phyloP scores from a whole-genome alignment of 2,113 vertebrate genomes.

The Alligator sinensis region DNA sequence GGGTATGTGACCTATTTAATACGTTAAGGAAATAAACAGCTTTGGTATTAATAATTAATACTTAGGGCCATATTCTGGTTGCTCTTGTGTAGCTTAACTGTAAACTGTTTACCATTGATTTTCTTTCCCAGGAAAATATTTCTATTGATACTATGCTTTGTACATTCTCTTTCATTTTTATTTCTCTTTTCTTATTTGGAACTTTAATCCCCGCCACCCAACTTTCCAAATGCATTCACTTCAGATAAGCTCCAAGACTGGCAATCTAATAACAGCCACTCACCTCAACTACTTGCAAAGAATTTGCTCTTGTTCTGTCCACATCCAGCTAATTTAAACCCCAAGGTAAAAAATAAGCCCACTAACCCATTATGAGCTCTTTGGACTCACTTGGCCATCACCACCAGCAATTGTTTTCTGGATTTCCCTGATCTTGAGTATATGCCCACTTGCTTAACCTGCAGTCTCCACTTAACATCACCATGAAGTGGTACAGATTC shows the following conservation, averaged over 20 bases:
- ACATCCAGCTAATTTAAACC: background rate
- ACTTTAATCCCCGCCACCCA: background rate
- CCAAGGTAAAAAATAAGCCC: background rate
- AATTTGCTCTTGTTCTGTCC: background rate
- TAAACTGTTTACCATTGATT: background rate
- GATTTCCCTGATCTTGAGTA: too few species aligned
- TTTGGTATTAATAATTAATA: slow-evolving; percentile 72
- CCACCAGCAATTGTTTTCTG: background rate
- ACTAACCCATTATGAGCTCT: background rate
- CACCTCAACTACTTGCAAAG: background rate
- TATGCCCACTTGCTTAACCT: too few species aligned
- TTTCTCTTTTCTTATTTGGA: background rate
- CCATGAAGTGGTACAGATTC: too few species aligned
- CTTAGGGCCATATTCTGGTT: slow-evolving; percentile 44
- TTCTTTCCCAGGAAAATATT: slow-evolving; percentile 14
- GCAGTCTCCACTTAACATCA: too few species aligned
- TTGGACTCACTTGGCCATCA: background rate
- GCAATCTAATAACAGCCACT: background rate
- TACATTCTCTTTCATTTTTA: background rate
- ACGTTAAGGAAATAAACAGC: slow-evolving; percentile 57
- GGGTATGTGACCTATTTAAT: slow-evolving; percentile 68
- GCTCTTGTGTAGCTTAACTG: slow-evolving; percentile 11
- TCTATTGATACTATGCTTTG: background rate
- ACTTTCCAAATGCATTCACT: background rate
- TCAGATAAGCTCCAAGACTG: background rate